Conservation (phyloP, 2,888 invertebrate genomes). For the Trissonchulus latispiculum region DNA sequence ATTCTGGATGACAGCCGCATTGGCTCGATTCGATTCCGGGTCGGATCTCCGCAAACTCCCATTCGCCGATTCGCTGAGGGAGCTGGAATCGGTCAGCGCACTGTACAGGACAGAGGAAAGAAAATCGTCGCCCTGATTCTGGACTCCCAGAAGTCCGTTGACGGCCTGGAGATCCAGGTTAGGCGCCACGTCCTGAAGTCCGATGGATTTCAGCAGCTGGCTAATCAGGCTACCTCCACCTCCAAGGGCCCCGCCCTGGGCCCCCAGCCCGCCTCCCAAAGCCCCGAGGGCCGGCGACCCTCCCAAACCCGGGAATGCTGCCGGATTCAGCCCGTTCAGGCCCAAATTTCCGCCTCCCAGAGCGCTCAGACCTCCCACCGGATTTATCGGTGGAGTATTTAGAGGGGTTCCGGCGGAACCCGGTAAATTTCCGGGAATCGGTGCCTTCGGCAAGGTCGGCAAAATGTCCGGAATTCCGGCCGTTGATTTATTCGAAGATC, state of each 20-base stretch:
- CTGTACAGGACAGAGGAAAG: constrained; percentile 43
- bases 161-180: constrained; percentile 33
- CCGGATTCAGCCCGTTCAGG: no score
- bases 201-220: constrained; percentile 38
- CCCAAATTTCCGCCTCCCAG: neutral
- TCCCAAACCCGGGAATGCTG: neutral
- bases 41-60: constrained; percentile 25
- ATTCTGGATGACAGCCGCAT: constrained; percentile 41
- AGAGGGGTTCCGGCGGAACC: neutral
- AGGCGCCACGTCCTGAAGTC: constrained; percentile 34
- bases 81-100: constrained; percentile 37
- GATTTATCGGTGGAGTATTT: neutral
- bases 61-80: constrained; percentile 18
- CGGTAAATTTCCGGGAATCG: constrained; percentile 21
- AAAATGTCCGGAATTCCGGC: constrained; percentile 41
- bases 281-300: neutral
- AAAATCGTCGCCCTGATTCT: constrained; percentile 4
- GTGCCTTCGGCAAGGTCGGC: constrained; percentile 39
- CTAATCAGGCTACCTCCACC: constrained; percentile 9
- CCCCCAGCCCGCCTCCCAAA: neutral
- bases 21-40: constrained; percentile 21
- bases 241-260: neutral
- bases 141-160: constrained; percentile 18
- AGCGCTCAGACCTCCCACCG: neutral
- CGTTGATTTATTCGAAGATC: constrained; percentile 34